Percentiles rank a stretch among this genome's conserved stretches.
Evolutionary conservation across 1,140 invertebrate species (phyloP).

Genomic region (Pachypeltis micranthus): DNA sequence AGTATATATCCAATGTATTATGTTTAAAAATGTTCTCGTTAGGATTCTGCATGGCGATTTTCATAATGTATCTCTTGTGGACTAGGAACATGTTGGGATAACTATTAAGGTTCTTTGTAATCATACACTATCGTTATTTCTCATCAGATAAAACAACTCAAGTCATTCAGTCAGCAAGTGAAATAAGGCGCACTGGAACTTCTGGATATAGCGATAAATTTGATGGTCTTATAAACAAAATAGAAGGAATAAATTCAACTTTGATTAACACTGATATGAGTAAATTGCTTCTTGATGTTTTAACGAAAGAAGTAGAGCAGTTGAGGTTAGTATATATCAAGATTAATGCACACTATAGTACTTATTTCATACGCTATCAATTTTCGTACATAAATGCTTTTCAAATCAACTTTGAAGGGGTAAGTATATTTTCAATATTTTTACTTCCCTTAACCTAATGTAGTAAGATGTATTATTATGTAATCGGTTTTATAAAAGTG

Average conservation of each 20-base stretch:
- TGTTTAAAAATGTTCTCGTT: no score
- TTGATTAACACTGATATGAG: slow-evolving; percentile 64
- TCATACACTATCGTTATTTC: no score
- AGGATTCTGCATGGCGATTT: no score
- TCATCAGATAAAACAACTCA: slow-evolving; percentile 52
- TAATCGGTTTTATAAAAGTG: no score
- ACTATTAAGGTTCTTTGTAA: no score
- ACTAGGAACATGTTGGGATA: no score
- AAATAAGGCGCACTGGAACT: slow-evolving; percentile 84
- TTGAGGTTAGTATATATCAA: slow-evolving; percentile 46
- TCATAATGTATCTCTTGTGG: no score
- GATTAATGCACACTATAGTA: no score
- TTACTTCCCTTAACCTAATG: slow-evolving; percentile 13
- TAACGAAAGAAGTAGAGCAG: slow-evolving; percentile 43
- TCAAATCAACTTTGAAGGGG: slow-evolving; percentile 1
- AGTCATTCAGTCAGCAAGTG: slow-evolving; percentile 71
- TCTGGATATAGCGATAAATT: slow-evolving; percentile 90
- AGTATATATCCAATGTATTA: no score
- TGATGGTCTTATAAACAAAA: slow-evolving; percentile 72
- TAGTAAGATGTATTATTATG: no score
- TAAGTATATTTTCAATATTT: slow-evolving; percentile 12
- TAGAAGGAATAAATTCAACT: slow-evolving; percentile 63
- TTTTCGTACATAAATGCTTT: no score
- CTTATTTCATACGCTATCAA: no score
- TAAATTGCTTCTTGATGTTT: slow-evolving; percentile 52